Conservation (phyloP, 30 jellyfish, hydroid and myxozoan genomes). For the Pseudorhiza aurosa region DNA sequence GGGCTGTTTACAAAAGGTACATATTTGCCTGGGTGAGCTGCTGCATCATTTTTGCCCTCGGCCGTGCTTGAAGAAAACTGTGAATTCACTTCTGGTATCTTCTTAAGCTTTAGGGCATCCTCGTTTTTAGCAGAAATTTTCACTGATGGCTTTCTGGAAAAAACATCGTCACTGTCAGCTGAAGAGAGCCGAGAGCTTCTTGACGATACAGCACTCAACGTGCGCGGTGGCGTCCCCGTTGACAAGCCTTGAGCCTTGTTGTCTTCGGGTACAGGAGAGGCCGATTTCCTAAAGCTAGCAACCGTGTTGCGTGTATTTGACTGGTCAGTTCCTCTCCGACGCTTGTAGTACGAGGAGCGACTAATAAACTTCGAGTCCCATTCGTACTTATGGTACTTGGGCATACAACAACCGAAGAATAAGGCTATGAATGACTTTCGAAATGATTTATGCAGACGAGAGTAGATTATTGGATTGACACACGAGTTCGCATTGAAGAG, state of each 20-base stretch:
- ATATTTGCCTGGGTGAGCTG: constrained; percentile 39
- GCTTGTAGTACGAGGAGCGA: constrained; percentile 47
- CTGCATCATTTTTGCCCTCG: neutral
- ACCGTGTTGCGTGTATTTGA: constrained; percentile 48
- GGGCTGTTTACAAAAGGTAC: constrained; percentile 16
- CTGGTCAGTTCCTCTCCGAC: constrained; percentile 46
- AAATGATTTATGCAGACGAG: constrained; percentile 87
- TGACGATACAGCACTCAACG: constrained; percentile 36
- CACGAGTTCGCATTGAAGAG: constrained; percentile 76
- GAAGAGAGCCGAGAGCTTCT: constrained; percentile 57
- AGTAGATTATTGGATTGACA: constrained; percentile 91
- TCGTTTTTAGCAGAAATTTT: neutral
- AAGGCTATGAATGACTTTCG: constrained; percentile 61
- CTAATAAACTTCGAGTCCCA: constrained; percentile 71
- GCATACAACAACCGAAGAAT: constrained; percentile 73
- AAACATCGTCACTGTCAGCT: constrained; percentile 60
- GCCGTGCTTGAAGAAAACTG: neutral
- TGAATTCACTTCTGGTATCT: constrained; percentile 61
- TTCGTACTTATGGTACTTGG: constrained; percentile 62
- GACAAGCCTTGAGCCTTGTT: neutral
- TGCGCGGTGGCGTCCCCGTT: constrained; percentile 44
- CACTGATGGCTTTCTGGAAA: constrained; percentile 27
- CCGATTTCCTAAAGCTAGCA: constrained; percentile 26
- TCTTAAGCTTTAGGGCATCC: constrained; percentile 23
- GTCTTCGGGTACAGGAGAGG: constrained; percentile 39